These are phyloP conservation scores for Cephalopachus bancanus DNA, from an alignment of 2,797 vertebrate genomes.

Conservation along the genomic window DNA sequence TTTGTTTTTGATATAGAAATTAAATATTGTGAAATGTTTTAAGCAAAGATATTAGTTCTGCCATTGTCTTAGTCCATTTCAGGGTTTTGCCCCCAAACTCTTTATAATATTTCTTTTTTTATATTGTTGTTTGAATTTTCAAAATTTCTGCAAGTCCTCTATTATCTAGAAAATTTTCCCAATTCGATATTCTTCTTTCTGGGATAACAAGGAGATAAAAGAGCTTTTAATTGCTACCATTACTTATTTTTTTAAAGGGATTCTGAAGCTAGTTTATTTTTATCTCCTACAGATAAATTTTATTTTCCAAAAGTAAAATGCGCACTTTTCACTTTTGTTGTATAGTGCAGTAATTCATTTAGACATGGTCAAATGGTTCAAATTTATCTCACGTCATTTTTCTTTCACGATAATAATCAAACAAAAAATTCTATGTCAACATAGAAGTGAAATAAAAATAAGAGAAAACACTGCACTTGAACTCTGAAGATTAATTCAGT, in stretches of 20 bases:
- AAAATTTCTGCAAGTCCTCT: not conserved
- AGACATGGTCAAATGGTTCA: not conserved
- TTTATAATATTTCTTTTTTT: constrained; percentile 23
- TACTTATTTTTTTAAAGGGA: not conserved
- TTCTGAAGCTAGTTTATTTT: not conserved
- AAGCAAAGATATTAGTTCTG: not conserved
- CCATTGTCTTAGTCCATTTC: not conserved
- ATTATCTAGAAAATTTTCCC: not conserved
- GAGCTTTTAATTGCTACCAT: not conserved
- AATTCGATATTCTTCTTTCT: not conserved
- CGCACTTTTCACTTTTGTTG: too few relatives aligned
- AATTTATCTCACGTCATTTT: not conserved
- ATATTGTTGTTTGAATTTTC: constrained; percentile 51
- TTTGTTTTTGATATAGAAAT: not conserved
- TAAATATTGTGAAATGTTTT: not conserved
- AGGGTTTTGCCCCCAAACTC: not conserved
- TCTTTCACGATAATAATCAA: not conserved
- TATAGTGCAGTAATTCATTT: not conserved
- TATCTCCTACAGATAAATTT: not conserved
- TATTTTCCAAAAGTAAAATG: not conserved
- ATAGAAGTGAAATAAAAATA: not conserved
- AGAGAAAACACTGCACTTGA: not conserved
- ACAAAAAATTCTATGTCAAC: not conserved
- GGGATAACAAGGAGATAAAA: not conserved
- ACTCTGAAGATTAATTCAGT: not conserved